Evolutionary conservation across 2,888 invertebrate species (phyloP), one percentile per base, ranked within the genome.

Genomic region (Drosophila mayaguana): DNA sequence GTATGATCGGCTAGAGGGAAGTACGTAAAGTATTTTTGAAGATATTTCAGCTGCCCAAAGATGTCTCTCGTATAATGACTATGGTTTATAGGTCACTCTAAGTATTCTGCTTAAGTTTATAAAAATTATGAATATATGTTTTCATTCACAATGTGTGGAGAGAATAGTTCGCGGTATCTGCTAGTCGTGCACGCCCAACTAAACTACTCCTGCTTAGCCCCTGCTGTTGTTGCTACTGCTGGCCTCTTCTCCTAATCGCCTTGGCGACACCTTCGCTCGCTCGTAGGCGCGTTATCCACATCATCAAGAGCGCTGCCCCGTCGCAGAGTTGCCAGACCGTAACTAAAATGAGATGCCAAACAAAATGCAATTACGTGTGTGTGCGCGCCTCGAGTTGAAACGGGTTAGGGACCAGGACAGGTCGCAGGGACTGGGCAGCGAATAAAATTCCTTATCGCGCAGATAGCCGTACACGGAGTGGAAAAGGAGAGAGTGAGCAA

Each of bases 261-360:
- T 66, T 72, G 89, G 85, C 89, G 89, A 85, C 85, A 85, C 89
- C 81, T 85, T 70, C 32, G 50, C 18, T 14, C 66, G 81, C 72
- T 89, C 84, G 84, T 83, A 87, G 87, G 81, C 87, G 81, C 84
- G 77, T 74, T 83, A 80, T 72, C 63, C 72, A 75, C 83, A 80
- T 80, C 85, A 77, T 78, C 84, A 81, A 45, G 67, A 22, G 70
- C 60, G 57, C 51, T 20, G 73, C 46, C 69, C 63, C 46, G 63
- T 42, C n/a, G 56, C 56, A 28, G 59, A 68, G 70, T 77, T 75
- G 71, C 71, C 78, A 87, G 87, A 84, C 88, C 87, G 87, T 87
- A 85, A 89, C 89, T 85, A 89, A 85, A 89, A 87, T 89, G 89
- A 89, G 88, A 86, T 87, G 84, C 89, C 87, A 89, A 87, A 88